Evolutionary conservation across 2,888 invertebrate genomes (phyloP), one percentile per base, ranked within the genome.

Genomic region (Dolichopus griseipennis): DNA sequence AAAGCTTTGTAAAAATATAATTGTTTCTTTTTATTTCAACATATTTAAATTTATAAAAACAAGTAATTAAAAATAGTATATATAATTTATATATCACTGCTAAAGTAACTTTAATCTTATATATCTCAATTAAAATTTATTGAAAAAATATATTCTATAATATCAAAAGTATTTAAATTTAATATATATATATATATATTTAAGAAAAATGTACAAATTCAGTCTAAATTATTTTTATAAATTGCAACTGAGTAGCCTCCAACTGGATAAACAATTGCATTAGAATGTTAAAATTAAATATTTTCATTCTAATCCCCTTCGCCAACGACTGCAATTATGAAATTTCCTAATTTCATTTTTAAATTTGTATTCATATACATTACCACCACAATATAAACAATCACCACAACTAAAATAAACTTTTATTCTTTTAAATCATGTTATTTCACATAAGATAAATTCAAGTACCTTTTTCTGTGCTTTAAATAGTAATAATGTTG

Each of bases 381-480:
- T 75, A 20, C 78, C 78, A 12, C 71, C 67, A 64, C 80, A 81
- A 70, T 81, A 81, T 9, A 76, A 70, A 64, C 81, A 81, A 69
- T 74, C 73, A 4, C 62, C 68, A 15, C 27, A 27, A 27, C 22
- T 63, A 63, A 63, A 63, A 63, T 63, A 15, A 4, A 43, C 5
- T 5, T 34, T 34, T 34, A 34, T 34, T 9, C 5, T 34, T 52
- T 52, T 52, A 18, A 52, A 18, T 18, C 18, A 15, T 52, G 2
- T 52, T 52, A 5, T 8, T 10, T 7, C 8, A 37, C 5, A 10
- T 37, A 10, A 37, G 37, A 37, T 37, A 37, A 37, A 8, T 37
- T 12, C 8, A 37, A 12, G 8, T 37, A 52, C 52, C 52, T 18
- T 7, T 63, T 27, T 27, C 27, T 15, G 27, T 63, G 63, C 27